Evolutionary conservation across 2,113 vertebrate genomes (phyloP), one percentile per base, ranked within the genome.

Genomic region (Zosterops pallidus): DNA sequence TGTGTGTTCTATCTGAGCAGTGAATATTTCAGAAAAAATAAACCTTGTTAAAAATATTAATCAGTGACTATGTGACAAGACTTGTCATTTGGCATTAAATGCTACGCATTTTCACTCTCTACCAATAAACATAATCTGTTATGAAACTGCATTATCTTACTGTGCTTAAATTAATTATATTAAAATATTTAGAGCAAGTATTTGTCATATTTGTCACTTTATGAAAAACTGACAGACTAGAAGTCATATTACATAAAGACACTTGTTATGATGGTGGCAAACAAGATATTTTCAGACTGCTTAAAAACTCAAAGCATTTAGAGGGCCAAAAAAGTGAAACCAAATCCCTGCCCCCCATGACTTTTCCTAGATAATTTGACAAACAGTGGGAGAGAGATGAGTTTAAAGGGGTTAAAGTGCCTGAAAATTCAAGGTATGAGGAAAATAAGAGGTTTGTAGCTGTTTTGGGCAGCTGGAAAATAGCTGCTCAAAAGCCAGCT

Each of bases 81-180:
- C 63, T 56, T 89, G 85, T 86, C 92, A 83, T 79, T 97, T 92
- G 83, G 39, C 56, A 87, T 96, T 57, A 95, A 91, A 65, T 71
- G 41, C 26, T 53, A 57, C 31, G 83, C 49, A 42, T 71, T 94
- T 86, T 95, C 44, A 69, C 21, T 89, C 87, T 64, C 28, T 83
- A 75, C 67, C 77, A 91, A 65, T 70, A 91, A 83, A 62, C 41
- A 31, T 63, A 60, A 85, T 92, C 83, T 89, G 60, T 74, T 92
- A 86, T 87, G 84, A 95, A 92, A 79, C 50, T 37, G 46, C 63
- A 74, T 88, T 91, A 91, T 92, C 47, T 82, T 83, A 72, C 37
- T 50, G 68, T 49, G 82, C 52, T 92, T 88, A 84, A 93, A 69
- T 92, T 95, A 94, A 89, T 88, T 86, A 33, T 55, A 76, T 52